These are phyloP conservation scores for Dromococcyx pavoninus DNA, from an alignment of 2,797 vertebrate species.

Conservation along the genomic window DNA sequence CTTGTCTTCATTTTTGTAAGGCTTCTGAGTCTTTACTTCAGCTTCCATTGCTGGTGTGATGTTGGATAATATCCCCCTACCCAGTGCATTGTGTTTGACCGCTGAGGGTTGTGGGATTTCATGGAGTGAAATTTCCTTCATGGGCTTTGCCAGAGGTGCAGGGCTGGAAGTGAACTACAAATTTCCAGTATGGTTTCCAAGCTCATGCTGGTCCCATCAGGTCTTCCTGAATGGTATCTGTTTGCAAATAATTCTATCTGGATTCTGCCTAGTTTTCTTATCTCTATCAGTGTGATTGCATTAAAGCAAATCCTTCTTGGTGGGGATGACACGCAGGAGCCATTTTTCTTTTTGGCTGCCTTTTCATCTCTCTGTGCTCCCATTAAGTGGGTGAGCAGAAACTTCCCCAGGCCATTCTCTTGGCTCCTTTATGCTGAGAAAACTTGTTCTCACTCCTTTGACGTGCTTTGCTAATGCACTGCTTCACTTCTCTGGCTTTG, in stretches of 20 bases:
- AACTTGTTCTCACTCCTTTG: conserved; percentile 30
- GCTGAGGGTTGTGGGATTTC: not conserved
- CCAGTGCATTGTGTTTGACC: not conserved
- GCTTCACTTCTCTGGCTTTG: conserved; percentile 32
- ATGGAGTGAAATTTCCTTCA: not conserved
- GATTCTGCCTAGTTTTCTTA: not conserved
- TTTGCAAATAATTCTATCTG: not conserved
- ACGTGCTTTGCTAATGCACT: conserved; percentile 41
- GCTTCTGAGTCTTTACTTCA: not conserved
- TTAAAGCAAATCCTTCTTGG: conserved; percentile 39
- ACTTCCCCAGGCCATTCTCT: conserved; percentile 44
- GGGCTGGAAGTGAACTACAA: not conserved
- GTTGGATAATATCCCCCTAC: not conserved
- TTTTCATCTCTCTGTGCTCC: conserved; percentile 52
- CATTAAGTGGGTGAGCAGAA: conserved; percentile 30
- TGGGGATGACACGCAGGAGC: not conserved
- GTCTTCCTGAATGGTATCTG: not conserved
- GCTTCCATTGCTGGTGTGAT: not conserved
- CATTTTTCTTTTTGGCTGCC: conserved; percentile 16
- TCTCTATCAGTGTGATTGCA: not conserved
- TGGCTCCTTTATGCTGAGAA: conserved; percentile 50
- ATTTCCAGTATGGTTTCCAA: not conserved
- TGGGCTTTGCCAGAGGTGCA: not conserved
- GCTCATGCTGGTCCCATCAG: not conserved
- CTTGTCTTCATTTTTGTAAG: not conserved